A percentile compares a stretch with the other conserved stretches of the same genome.
These are phyloP conservation scores for Daphoenositta chrysoptera DNA, from an alignment of 2,113 vertebrate genomes.

Conservation along the genomic window DNA sequence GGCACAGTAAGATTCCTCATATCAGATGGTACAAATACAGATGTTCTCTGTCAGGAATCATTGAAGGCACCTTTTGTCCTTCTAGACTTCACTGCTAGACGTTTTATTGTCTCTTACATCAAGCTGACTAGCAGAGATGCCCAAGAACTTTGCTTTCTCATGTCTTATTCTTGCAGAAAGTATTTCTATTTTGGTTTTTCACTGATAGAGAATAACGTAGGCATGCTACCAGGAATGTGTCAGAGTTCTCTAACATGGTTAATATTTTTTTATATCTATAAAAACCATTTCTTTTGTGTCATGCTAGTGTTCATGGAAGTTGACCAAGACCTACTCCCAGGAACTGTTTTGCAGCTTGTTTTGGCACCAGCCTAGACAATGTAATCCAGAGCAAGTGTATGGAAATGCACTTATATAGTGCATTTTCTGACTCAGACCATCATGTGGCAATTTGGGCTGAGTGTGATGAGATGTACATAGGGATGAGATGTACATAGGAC, in stretches of 20 bases:
- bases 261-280: background rate
- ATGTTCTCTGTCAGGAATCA: background rate
- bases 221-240: background rate
- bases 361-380: background rate
- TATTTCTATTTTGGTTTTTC: background rate
- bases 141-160: background rate
- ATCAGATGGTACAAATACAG: background rate
- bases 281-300: background rate
- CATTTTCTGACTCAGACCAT: background rate
- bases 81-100: background rate
- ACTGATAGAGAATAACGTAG: background rate
- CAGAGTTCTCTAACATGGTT: background rate
- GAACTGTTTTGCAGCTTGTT: background rate
- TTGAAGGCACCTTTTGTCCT: background rate
- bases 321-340: background rate
- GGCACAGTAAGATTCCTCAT: background rate
- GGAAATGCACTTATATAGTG: background rate
- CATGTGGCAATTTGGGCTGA: background rate
- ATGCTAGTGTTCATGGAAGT: rapidly evolving
- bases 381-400: background rate
- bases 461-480: background rate
- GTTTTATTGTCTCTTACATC: background rate
- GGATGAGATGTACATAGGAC: background rate
- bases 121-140: background rate
- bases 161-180: background rate